Percentiles rank a stretch among this genome's conserved stretches.
Conservation (phyloP, 2,113 vertebrate genomes). For the Dendropsophus ebraccatus region DNA sequence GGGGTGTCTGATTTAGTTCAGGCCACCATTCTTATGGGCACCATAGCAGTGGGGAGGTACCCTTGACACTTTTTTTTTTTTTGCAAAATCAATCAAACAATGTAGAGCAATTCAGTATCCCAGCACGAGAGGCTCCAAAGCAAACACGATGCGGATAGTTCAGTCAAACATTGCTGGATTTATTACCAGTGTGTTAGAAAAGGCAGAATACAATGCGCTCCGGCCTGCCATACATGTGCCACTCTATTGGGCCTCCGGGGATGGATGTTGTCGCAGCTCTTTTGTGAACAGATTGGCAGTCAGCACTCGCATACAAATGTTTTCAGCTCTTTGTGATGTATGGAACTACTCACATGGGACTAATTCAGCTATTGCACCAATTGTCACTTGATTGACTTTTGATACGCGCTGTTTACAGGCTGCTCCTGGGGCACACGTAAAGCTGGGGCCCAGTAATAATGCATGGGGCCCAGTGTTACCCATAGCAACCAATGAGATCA, state of each 20-base stretch:
- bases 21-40: background rate
- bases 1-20: background rate
- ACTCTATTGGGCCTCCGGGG: background rate
- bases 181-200: background rate
- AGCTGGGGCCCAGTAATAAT: background rate
- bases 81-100: background rate
- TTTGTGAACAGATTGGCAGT: background rate
- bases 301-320: constrained; percentile 6
- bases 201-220: background rate
- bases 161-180: background rate
- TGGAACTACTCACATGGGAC: constrained; percentile 2
- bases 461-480: background rate
- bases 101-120: background rate
- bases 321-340: background rate
- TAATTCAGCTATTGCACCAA: constrained; percentile 6
- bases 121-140: background rate
- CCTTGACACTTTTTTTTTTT: background rate
- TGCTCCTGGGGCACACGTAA: background rate
- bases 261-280: background rate
- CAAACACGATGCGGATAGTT: background rate
- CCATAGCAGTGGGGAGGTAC: background rate
- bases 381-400: constrained; percentile 29
- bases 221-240: constrained; percentile 15
- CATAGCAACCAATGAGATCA: background rate
- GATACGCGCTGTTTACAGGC: background rate